Evolutionary conservation across 1,140 invertebrate genomes (phyloP).

Genomic region (Babylonia areolata): DNA sequence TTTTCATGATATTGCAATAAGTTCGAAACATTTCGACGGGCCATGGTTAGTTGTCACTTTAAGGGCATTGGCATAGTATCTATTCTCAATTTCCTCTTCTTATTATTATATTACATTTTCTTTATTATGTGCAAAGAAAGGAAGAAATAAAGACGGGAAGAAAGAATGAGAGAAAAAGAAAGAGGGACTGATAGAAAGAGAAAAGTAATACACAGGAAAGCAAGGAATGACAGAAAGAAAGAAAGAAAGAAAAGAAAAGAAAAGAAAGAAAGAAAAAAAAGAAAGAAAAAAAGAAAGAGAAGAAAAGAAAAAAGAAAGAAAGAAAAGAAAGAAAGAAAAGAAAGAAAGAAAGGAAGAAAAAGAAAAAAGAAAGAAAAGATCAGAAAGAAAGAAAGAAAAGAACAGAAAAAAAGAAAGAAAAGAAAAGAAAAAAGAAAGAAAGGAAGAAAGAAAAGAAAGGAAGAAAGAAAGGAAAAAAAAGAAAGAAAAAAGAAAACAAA

Average conservation of each 20-base stretch:
- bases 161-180: background rate
- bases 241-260: conserved; percentile 3
- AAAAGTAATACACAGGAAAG: too few relatives aligned
- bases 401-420: conserved; percentile 4
- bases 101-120: too few relatives aligned
- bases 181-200: background rate
- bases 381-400: background rate
- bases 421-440: conserved; percentile 9
- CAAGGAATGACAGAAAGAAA: background rate
- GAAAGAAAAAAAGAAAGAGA: too few relatives aligned
- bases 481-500: background rate
- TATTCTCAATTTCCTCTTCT: too few relatives aligned
- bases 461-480: background rate
- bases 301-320: background rate
- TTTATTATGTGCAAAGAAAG: too few relatives aligned
- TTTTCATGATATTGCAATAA: too few relatives aligned
- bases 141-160: background rate
- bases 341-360: conserved; percentile 6
- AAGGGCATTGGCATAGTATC: too few relatives aligned
- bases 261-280: background rate
- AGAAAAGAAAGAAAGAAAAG: conserved; percentile 16
- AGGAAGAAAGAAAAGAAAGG: background rate
- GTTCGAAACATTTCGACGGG: too few relatives aligned
- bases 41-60: too few relatives aligned
- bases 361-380: conserved; percentile 16